phyloP scores from a whole-genome alignment of 2,113 vertebrate species.

The Columba livia region DNA sequence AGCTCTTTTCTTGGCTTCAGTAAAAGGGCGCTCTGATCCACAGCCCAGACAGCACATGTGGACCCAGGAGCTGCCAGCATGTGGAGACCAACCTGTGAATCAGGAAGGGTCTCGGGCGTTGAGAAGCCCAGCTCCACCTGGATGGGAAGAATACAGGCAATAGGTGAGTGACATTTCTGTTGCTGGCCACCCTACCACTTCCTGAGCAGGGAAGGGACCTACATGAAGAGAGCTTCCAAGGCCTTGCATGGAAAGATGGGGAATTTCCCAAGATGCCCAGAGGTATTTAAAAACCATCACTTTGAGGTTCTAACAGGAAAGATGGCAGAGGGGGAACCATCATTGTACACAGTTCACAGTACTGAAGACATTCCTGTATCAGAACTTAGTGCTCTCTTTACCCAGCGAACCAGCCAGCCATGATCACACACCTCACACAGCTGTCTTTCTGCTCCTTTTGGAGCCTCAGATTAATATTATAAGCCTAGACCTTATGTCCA shows the following conservation, averaged over 20 bases:
- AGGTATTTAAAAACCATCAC: not conserved
- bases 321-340: not conserved
- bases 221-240: not conserved
- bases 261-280: not conserved
- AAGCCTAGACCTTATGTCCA: not conserved
- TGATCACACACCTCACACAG: not conserved
- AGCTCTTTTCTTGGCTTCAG: constrained; percentile 73
- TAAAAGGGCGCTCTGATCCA: constrained; percentile 75
- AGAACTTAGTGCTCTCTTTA: not conserved
- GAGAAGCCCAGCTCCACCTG: constrained; percentile 79
- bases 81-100: constrained; percentile 69
- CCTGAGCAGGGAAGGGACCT: not conserved
- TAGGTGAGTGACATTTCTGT: not conserved
- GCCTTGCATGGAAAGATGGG: not conserved
- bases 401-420: not conserved
- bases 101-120: constrained; percentile 72
- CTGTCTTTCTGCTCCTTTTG: not conserved
- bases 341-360: not conserved
- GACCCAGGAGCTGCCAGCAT: constrained; percentile 79
- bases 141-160: not conserved
- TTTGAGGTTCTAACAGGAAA: not conserved
- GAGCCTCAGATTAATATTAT: not conserved
- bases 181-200: not conserved
- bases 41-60: constrained; percentile 78
- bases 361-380: not conserved